phyloP scores from a whole-genome alignment of 2,113 vertebrate species.

The Callipepla squamata region DNA sequence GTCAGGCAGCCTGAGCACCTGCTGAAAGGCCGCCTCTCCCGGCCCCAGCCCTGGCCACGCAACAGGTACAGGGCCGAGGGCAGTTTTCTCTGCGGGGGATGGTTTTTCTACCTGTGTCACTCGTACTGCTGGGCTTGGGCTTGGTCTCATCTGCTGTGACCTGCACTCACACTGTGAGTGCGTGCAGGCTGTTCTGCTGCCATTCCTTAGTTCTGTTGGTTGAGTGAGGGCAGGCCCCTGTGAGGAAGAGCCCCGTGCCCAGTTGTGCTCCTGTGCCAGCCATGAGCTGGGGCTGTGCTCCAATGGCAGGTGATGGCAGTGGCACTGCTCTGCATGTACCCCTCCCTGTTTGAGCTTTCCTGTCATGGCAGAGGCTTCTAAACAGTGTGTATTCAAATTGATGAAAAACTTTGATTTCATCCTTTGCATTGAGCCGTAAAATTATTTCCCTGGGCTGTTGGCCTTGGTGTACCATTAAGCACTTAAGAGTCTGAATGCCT shows the following conservation, averaged over 20 bases:
- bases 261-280: not conserved
- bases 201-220: rapidly evolving
- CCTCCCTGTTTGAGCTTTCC: not conserved
- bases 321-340: not conserved
- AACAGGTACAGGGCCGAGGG: not conserved
- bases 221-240: not conserved
- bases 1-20: not conserved
- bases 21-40: not conserved
- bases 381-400: not conserved
- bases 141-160: rapidly evolving
- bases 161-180: not conserved
- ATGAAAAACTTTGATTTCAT: constrained; percentile 9
- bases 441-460: not conserved
- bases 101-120: rapidly evolving
- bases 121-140: rapidly evolving
- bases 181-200: not conserved
- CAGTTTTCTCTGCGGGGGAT: rapidly evolving
- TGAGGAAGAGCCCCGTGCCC: not conserved
- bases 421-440: constrained; percentile 4
- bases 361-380: not conserved
- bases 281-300: not conserved
- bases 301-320: not conserved
- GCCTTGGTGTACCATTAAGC: not conserved
- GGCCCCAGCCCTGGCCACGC: not conserved
- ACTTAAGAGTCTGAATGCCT: not conserved